These are phyloP conservation scores for Sipunculus nudus DNA, from an alignment of 2,888 invertebrate genomes.

Conservation along the genomic window DNA sequence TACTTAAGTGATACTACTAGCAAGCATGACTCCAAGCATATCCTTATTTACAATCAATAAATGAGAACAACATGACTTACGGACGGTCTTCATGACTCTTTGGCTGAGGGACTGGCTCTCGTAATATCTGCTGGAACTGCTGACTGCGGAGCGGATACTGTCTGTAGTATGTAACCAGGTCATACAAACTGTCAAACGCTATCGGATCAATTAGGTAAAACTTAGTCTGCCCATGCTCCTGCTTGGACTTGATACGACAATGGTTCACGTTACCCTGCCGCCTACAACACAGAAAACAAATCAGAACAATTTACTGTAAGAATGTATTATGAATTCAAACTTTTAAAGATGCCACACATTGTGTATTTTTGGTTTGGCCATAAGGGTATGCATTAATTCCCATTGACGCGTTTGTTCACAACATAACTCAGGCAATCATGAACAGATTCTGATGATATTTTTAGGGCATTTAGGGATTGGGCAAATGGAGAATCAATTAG, in stretches of 20 bases:
- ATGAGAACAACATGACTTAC: slow-evolving; percentile 46
- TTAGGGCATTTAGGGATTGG: too few relatives aligned
- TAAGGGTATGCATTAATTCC: too few relatives aligned
- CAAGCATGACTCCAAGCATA: too few relatives aligned
- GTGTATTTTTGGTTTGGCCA: too few relatives aligned
- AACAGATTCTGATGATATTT: too few relatives aligned
- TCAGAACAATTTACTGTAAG: not conserved
- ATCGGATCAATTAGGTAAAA: slow-evolving; percentile 89
- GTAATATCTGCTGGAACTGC: slow-evolving; percentile 86
- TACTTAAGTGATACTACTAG: too few relatives aligned
- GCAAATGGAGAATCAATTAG: too few relatives aligned
- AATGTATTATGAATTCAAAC: too few relatives aligned
- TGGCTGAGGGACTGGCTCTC: slow-evolving; percentile 93
- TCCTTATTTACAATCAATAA: too few relatives aligned
- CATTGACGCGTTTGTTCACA: not conserved
- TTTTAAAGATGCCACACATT: too few relatives aligned
- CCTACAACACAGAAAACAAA: too few relatives aligned
- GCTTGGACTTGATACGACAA: slow-evolving; percentile 84
- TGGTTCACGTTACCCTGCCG: slow-evolving; percentile 86
- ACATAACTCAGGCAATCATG: too few relatives aligned
- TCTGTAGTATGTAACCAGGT: slow-evolving; percentile 88
- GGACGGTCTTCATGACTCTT: slow-evolving; percentile 92
- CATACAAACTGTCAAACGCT: slow-evolving; percentile 91
- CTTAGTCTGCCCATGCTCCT: slow-evolving; percentile 86
- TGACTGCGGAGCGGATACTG: slow-evolving; percentile 86